phyloP scores from a whole-genome alignment of 2,113 vertebrate genomes.

The Hydrolagus affinis region DNA sequence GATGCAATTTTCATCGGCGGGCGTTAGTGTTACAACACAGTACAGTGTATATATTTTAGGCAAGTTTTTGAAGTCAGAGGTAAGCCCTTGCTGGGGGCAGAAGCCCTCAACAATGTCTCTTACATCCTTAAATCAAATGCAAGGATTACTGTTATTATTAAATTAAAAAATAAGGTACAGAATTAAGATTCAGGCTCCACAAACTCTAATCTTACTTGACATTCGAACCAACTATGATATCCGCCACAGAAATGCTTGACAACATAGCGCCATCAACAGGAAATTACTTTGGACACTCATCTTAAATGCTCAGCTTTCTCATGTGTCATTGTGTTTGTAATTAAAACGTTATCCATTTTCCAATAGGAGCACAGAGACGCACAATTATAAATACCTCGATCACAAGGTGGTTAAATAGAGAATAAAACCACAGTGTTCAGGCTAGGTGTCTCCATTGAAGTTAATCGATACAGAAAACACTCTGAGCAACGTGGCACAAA shows the following conservation, averaged over 20 bases:
- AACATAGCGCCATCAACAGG: neutral
- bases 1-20: too few relatives aligned
- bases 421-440: neutral
- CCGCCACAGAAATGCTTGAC: neutral
- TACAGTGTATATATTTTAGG: too few relatives aligned
- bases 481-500: neutral
- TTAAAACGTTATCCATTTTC: slow-evolving; percentile 15
- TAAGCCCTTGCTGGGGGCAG: neutral
- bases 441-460: neutral
- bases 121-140: neutral
- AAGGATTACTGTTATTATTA: too few relatives aligned
- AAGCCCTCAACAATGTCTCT: neutral
- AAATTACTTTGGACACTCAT: neutral
- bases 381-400: neutral
- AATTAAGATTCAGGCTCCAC: neutral
- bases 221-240: neutral
- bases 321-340: neutral
- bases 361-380: neutral
- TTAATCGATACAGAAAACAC: neutral
- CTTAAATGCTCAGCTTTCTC: neutral
- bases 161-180: too few relatives aligned
- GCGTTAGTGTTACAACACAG: too few relatives aligned
- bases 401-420: too few relatives aligned
- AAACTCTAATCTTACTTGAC: neutral
- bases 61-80: neutral